These are phyloP conservation scores for Sturnira hondurensis DNA, from an alignment of 2,113 vertebrate genomes.

Conservation along the genomic window DNA sequence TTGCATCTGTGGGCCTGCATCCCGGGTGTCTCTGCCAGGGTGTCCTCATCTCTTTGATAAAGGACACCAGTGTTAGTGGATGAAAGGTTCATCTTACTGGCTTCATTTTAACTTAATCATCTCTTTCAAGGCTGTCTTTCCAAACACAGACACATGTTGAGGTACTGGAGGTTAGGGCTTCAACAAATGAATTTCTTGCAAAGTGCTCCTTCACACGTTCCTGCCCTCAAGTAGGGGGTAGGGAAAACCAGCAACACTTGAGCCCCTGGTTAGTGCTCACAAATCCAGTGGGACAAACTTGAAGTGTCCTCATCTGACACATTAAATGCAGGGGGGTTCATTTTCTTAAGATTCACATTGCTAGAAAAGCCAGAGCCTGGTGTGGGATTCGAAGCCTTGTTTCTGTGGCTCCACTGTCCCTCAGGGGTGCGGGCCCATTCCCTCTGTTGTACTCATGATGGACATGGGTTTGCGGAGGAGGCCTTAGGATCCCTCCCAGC, in stretches of 20 bases:
- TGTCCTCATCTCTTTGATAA: neutral
- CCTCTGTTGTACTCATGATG: neutral
- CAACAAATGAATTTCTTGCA: neutral
- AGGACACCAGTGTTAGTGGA: neutral
- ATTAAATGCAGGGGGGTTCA: neutral
- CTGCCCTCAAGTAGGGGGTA: neutral
- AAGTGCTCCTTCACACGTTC: neutral
- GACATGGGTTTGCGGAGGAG: accelerated
- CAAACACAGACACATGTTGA: neutral
- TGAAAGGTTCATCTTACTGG: neutral
- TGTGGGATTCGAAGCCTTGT: neutral
- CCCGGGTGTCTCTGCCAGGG: neutral
- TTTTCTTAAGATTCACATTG: neutral
- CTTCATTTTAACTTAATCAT: neutral
- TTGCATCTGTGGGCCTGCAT: accelerated
- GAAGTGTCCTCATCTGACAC: neutral
- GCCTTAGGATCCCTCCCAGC: neutral
- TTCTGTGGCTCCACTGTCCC: neutral
- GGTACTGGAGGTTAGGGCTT: neutral
- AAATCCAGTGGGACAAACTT: neutral
- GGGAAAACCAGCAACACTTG: neutral
- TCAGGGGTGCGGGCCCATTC: neutral
- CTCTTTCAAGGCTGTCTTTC: neutral
- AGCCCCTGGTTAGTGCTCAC: neutral
- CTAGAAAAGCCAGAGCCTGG: neutral